Conservation (phyloP, 1,140 invertebrate genomes). For the Euura lappo region DNA sequence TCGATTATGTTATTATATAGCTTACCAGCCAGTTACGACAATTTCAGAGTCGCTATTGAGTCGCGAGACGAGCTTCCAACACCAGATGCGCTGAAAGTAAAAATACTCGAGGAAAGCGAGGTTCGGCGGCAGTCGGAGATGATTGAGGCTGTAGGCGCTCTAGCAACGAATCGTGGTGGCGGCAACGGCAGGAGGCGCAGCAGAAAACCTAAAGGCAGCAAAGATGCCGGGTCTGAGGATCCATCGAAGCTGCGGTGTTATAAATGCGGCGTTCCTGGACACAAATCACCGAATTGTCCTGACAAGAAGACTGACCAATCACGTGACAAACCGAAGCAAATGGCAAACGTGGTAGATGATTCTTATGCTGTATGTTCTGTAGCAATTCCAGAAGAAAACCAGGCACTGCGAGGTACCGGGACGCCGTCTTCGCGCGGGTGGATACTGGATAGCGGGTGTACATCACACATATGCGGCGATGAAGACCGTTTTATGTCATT, state of each 20-base stretch:
- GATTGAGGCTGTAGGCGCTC: slow-evolving; percentile 15
- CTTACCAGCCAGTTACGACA: slow-evolving; percentile 31
- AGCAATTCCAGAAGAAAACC: too few relatives aligned
- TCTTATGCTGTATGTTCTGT: too few relatives aligned
- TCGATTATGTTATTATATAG: slow-evolving; percentile 35
- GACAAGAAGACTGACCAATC: too few relatives aligned
- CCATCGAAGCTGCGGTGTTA: slow-evolving; percentile 21
- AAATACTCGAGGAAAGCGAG: slow-evolving; percentile 35
- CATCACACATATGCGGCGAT: slow-evolving; percentile 10
- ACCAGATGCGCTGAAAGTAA: slow-evolving; percentile 30
- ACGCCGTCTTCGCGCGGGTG: too few relatives aligned
- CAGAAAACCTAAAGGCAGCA: too few relatives aligned
- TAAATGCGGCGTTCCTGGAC: slow-evolving; percentile 10
- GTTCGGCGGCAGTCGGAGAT: background rate
- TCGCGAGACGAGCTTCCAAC: slow-evolving; percentile 34
- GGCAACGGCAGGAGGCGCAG: too few relatives aligned
- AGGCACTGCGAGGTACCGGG: too few relatives aligned
- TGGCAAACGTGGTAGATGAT: too few relatives aligned
- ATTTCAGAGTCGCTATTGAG: slow-evolving; percentile 35
- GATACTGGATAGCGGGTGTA: slow-evolving; percentile 18
- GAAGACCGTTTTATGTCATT: too few relatives aligned
- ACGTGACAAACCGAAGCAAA: too few relatives aligned
- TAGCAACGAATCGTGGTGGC: too few relatives aligned
- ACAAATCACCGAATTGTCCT: slow-evolving; percentile 13
- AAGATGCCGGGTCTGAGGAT: too few relatives aligned